Percentiles rank a stretch among this genome's conserved stretches.
Evolutionary conservation across 1,140 invertebrate species (phyloP).

Genomic region (Caenorhabditis inopinata): DNA sequence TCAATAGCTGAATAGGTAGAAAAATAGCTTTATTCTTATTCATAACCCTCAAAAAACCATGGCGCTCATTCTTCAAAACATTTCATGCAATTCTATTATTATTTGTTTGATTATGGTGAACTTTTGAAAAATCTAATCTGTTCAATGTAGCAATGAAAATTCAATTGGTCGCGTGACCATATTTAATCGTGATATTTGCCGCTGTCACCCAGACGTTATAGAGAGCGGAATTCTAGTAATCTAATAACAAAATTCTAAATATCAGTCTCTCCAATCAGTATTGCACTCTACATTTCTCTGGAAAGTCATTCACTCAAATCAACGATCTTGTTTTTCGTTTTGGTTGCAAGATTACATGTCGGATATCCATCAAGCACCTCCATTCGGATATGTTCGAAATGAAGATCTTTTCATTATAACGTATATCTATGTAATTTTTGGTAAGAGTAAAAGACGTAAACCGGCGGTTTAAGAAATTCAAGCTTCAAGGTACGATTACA

Average conservation of each 20-base stretch:
- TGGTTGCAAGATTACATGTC: not conserved
- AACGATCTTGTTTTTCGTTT: not conserved
- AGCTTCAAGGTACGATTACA: not conserved
- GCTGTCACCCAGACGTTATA: no score
- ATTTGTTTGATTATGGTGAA: no score
- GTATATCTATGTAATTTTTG: slow-evolving; percentile 12
- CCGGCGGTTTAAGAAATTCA: not conserved
- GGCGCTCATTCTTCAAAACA: no score
- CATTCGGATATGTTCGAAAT: not conserved
- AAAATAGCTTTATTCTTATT: no score
- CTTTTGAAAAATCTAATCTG: no score
- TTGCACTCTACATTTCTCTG: not conserved
- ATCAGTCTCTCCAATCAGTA: not conserved
- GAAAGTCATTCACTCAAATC: not conserved
- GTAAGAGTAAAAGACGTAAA: not conserved
- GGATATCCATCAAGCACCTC: not conserved
- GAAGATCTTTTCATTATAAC: slow-evolving; percentile 5
- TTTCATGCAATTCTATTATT: no score
- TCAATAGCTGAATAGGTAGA: no score
- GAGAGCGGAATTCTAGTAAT: not conserved
- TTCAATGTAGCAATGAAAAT: no score
- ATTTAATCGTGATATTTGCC: no score
- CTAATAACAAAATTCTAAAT: not conserved
- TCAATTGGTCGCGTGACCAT: no score
- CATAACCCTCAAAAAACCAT: no score